Percentiles rank a stretch among this genome's conserved stretches.
These are phyloP conservation scores for Amazona ochrocephala DNA, from an alignment of 2,797 vertebrate genomes.

Conservation along the genomic window DNA sequence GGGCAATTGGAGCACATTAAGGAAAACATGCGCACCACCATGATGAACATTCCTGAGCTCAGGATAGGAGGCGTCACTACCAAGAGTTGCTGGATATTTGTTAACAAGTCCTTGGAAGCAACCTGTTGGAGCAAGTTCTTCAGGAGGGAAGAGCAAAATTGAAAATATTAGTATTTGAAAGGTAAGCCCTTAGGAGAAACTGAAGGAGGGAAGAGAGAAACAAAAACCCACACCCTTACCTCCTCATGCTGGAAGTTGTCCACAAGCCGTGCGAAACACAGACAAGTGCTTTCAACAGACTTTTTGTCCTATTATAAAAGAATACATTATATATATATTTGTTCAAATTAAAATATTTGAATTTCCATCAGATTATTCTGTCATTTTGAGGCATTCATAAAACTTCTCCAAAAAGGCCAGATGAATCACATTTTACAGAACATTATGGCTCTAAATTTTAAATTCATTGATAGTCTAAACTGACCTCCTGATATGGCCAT, in stretches of 20 bases:
- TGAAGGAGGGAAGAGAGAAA: background rate
- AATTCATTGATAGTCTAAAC: background rate
- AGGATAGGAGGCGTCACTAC: constrained; percentile 97
- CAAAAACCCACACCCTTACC: constrained; percentile 74
- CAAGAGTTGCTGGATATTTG: constrained; percentile 97
- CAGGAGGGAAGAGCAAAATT: constrained; percentile 18
- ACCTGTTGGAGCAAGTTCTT: constrained; percentile 99
- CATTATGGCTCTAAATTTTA: background rate
- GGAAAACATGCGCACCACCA: constrained; percentile 99
- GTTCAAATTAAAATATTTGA: background rate
- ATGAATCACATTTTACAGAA: background rate
- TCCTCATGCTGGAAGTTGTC: constrained; percentile 99
- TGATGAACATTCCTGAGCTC: constrained; percentile 99
- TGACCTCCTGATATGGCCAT: background rate
- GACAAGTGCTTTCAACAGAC: constrained; percentile 99
- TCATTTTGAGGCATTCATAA: background rate
- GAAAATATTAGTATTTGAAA: background rate
- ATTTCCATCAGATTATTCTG: background rate
- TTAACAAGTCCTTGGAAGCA: constrained; percentile 95
- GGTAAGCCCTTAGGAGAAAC: background rate
- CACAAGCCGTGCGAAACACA: constrained; percentile 98
- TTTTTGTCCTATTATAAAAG: constrained; percentile 91
- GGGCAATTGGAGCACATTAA: constrained; percentile 99
- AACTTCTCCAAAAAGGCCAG: background rate
- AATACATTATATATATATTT: background rate